phyloP scores from a whole-genome alignment of 2,113 vertebrate genomes.

The Tringa solitaria region DNA sequence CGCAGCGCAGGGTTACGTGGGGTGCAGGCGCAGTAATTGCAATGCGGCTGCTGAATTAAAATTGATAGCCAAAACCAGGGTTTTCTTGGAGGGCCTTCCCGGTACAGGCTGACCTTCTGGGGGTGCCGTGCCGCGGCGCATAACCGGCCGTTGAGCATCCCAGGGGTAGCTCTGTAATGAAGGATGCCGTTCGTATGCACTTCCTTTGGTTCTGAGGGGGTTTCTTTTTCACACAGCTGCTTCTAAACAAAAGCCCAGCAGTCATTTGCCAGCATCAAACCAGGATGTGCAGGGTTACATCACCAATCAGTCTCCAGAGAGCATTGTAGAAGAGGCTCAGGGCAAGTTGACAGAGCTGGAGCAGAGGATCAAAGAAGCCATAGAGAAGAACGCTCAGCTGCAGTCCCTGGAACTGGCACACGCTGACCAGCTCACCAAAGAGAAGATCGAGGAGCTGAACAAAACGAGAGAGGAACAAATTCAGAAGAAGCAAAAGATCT shows the following conservation, averaged over 20 bases:
- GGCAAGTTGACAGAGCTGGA: conserved; percentile 99
- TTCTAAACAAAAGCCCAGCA: conserved; percentile 96
- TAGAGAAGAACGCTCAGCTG: conserved; percentile 97
- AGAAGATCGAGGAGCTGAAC: conserved; percentile 99
- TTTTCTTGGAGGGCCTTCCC: conserved; percentile 31
- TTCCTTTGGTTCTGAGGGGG: conserved; percentile 82
- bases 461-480: conserved; percentile 99
- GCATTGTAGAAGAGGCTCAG: conserved; percentile 99
- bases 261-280: conserved; percentile 84
- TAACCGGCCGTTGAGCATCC: conserved; percentile 64
- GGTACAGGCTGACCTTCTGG: conserved; percentile 49
- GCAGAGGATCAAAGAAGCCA: conserved; percentile 98
- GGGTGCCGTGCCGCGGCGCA: conserved; percentile 61
- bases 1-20: conserved; percentile 17
- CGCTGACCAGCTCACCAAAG: conserved; percentile 99
- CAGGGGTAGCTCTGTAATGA: conserved; percentile 76
- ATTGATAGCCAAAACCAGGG: conserved; percentile 12
- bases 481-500: conserved; percentile 99
- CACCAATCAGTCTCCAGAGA: conserved; percentile 96
- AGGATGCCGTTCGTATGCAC: conserved; percentile 80
- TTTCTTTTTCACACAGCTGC: conserved; percentile 88
- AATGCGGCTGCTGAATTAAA: not conserved
- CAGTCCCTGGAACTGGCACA: conserved; percentile 98
- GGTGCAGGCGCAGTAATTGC: not conserved
- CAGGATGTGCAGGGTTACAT: conserved; percentile 87